Conservation (phyloP, 2,888 invertebrate genomes). For the Drosophila antonietae region DNA sequence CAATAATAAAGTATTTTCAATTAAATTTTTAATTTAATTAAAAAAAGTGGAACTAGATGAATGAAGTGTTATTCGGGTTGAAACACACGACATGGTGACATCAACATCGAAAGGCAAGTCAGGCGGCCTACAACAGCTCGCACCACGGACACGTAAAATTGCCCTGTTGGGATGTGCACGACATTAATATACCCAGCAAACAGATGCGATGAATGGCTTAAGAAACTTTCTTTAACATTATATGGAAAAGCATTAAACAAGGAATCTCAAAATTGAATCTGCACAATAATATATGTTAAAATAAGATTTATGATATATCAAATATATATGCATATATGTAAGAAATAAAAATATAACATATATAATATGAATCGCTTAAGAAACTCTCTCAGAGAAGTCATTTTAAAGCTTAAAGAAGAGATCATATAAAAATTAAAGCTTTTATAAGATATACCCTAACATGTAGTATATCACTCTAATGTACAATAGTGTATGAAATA, state of each 20-base stretch:
- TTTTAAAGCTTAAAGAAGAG: too few species aligned
- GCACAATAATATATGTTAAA: too few species aligned
- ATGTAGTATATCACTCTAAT: background rate
- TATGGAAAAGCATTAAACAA: background rate
- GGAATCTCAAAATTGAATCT: background rate
- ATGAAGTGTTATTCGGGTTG: constrained; percentile 57
- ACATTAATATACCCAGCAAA: constrained; percentile 1
- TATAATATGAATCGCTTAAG: background rate
- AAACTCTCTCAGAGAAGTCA: too few species aligned
- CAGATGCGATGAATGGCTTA: background rate
- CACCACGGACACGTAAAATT: constrained; percentile 20
- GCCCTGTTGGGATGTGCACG: background rate
- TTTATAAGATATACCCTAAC: background rate
- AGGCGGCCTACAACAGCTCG: constrained; percentile 57
- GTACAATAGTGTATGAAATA: too few species aligned
- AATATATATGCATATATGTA: too few species aligned
- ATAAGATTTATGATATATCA: too few species aligned
- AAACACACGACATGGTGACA: constrained; percentile 69
- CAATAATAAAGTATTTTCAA: constrained; percentile 12
- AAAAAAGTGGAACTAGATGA: constrained; percentile 42
- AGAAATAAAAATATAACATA: too few species aligned
- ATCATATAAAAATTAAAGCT: background rate
- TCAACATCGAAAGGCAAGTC: constrained; percentile 59
- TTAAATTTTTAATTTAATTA: constrained; percentile 68
- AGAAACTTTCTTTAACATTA: background rate